A percentile compares a stretch with the other conserved stretches of the same genome.
phyloP scores from a whole-genome alignment of 2,888 invertebrate species.

The Carabus problematicus region DNA sequence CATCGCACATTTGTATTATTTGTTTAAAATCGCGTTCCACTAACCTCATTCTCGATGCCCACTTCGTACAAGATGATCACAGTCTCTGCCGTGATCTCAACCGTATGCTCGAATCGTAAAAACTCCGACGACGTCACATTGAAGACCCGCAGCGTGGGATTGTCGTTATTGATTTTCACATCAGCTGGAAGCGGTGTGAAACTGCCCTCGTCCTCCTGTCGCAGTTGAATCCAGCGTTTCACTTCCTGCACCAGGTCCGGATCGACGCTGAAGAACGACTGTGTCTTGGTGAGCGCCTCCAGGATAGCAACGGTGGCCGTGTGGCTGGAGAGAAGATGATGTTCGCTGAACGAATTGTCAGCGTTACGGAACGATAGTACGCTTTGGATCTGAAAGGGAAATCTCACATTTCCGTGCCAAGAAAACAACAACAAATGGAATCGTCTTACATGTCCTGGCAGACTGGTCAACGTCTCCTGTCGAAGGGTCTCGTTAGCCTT shows the following conservation, averaged over 20 bases:
- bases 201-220: conserved; percentile 68
- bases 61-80: conserved; percentile 68
- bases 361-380: conserved; percentile 68
- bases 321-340: conserved; percentile 69
- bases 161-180: conserved; percentile 61
- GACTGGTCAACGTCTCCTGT: conserved; percentile 61
- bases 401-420: not conserved
- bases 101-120: conserved; percentile 63
- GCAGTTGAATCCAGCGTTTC: conserved; percentile 68
- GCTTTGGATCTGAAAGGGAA: conserved; percentile 64
- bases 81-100: conserved; percentile 70
- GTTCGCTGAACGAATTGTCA: conserved; percentile 74
- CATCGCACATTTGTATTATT: too few relatives aligned
- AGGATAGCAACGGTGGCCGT: conserved; percentile 66
- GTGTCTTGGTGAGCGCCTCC: conserved; percentile 67
- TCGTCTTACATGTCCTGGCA: conserved; percentile 64
- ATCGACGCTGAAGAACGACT: conserved; percentile 68
- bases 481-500: conserved; percentile 63
- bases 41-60: conserved; percentile 66
- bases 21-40: too few relatives aligned
- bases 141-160: conserved; percentile 46
- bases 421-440: not conserved
- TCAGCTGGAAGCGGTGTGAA: conserved; percentile 68
- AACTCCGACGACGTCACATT: conserved; percentile 61
- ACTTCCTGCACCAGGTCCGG: conserved; percentile 66